Conservation (phyloP, 2,888 invertebrate species). For the Galerucella calmariensis region DNA sequence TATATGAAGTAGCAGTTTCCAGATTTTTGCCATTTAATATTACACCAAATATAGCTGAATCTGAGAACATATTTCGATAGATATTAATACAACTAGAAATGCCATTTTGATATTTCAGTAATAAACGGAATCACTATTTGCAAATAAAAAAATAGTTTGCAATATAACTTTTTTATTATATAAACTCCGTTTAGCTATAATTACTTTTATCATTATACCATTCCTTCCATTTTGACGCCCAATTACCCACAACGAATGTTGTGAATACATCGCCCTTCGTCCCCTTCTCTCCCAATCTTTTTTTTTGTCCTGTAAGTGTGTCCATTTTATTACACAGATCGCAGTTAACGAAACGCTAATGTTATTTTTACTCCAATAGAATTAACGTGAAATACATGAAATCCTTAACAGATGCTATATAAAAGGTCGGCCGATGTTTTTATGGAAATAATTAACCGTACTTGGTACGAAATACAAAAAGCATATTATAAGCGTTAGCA, state of each 20-base stretch:
- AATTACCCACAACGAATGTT: slow-evolving; percentile 12
- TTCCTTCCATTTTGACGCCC: background rate
- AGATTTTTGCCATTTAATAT: no score
- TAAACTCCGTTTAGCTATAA: background rate
- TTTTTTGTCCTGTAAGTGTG: slow-evolving; percentile 4
- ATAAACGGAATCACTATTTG: no score
- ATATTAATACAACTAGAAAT: no score
- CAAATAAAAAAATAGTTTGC: no score
- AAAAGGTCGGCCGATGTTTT: background rate
- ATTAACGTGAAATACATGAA: background rate
- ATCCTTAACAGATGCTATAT: background rate
- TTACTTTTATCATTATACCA: background rate
- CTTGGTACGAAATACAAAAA: no score
- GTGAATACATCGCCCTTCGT: slow-evolving; percentile 1
- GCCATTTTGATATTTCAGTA: no score
- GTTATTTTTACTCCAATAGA: slow-evolving; percentile 11
- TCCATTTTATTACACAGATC: slow-evolving; percentile 13
- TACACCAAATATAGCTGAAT: no score
- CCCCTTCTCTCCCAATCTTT: background rate
- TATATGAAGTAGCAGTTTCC: no score
- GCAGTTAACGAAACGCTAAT: slow-evolving; percentile 3
- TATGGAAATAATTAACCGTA: no score
- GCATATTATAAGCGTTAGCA: no score
- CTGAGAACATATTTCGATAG: no score
- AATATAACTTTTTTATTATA: background rate